Base-by-base conservation (phyloP, 2,888 invertebrate species). In the Pherbina coryleti region DNA sequence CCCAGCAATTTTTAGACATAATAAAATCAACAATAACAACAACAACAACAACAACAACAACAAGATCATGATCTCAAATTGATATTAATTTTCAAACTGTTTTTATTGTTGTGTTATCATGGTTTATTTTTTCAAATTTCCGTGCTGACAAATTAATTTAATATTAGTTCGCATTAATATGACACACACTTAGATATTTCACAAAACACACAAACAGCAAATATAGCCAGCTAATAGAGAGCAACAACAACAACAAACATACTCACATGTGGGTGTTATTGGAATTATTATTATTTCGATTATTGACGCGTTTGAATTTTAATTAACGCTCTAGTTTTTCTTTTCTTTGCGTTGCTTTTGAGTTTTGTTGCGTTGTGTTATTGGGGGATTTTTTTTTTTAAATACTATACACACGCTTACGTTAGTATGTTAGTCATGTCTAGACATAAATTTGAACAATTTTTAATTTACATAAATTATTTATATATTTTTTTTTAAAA, bases 161-260 rank as follows among this genome's bases (percentile, higher is more conserved):
- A 87, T 87, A 84, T 86, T 85, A 87, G 86, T 86, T 86, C 86
- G 83, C 83, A 84, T 84, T 17, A 69, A 51, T 69, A 84, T 83
- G 53, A 37, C 57, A 57, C 22, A 34, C 19, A 44, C 28, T 31
- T 22, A 66, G 76, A 79, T 57, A 75, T 55, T 66, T 14, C 57
- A 55, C 51, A 17, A 72, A 77, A 19, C 66, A 49, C 57, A 71
- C 51, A 44, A 49, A 69, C 51, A 67, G 49, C 14, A 25, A 51
- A 76, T 34, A 51, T 17, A 19, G 7, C 66, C n/a, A 31, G 31
- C 17, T 49, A 22, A 67, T 17, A 67, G 14, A 75, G 37, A 70
- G 37, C 14, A 25, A 44, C 9, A 67, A 70, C 49, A 66, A 60
- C 49, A n/a, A 67, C 11, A 34, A 9, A 37, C 2, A 37, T 66